These are phyloP conservation scores for Athripsodes cinereus DNA, from an alignment of 2,888 invertebrate genomes.

Conservation along the genomic window DNA sequence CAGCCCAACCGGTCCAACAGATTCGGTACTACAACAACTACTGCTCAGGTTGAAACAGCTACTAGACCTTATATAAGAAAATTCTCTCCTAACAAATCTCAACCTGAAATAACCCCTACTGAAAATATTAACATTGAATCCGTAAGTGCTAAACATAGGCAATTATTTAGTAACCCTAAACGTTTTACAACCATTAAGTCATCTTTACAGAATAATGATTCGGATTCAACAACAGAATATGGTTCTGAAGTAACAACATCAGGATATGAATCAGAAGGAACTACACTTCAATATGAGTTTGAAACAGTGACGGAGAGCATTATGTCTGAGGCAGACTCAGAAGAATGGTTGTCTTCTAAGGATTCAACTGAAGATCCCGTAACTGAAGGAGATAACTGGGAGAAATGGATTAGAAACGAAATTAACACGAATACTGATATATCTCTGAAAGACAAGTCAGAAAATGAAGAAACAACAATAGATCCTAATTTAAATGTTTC, in stretches of 20 bases:
- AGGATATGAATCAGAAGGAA: slow-evolving; percentile 19
- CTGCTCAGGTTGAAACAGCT: slow-evolving; percentile 22
- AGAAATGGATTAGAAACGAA: background rate
- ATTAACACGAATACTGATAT: background rate
- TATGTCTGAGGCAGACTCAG: slow-evolving; percentile 17
- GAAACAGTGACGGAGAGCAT: slow-evolving; percentile 9
- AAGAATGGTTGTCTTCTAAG: slow-evolving; percentile 29
- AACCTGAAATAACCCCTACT: slow-evolving; percentile 22
- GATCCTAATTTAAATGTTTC: slow-evolving; percentile 29
- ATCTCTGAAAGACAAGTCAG: slow-evolving; percentile 12
- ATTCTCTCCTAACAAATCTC: slow-evolving; percentile 24
- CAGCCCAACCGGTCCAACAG: slow-evolving; percentile 20
- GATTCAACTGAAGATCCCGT: slow-evolving; percentile 30
- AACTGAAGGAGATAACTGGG: background rate
- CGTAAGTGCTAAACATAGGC: slow-evolving; percentile 48
- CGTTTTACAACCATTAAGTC: slow-evolving; percentile 36
- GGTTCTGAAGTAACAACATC: slow-evolving; percentile 17
- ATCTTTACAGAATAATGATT: slow-evolving; percentile 19
- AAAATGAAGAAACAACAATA: slow-evolving; percentile 22
- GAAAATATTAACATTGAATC: slow-evolving; percentile 46
- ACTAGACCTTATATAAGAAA: slow-evolving; percentile 27
- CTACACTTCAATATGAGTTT: slow-evolving; percentile 11
- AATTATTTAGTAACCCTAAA: slow-evolving; percentile 44
- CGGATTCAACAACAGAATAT: slow-evolving; percentile 15
- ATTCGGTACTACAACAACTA: slow-evolving; percentile 15